A percentile compares a stretch with the other conserved stretches of the same genome.
These are phyloP conservation scores for Acronicta aceris DNA, from an alignment of 2,888 invertebrate species.

Conservation along the genomic window DNA sequence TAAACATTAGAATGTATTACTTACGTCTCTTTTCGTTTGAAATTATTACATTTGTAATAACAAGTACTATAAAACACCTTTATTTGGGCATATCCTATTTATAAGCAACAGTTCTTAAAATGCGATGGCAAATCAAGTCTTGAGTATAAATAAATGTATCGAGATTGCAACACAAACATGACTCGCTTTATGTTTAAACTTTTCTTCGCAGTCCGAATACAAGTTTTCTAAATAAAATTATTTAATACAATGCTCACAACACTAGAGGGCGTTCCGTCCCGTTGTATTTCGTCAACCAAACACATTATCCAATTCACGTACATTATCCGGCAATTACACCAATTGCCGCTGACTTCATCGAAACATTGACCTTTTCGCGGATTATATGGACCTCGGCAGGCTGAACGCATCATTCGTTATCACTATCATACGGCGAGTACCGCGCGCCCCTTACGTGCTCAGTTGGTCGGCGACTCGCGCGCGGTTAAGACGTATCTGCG, in stretches of 20 bases:
- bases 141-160: no score
- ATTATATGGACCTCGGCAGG: slow-evolving; percentile 66
- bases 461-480: slow-evolving; percentile 56
- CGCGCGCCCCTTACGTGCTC: slow-evolving; percentile 65
- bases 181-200: no score
- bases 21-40: slow-evolving; percentile 22
- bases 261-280: slow-evolving; percentile 36
- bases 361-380: slow-evolving; percentile 86
- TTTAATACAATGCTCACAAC: slow-evolving; percentile 12
- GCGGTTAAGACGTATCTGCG: slow-evolving; percentile 49
- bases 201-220: background rate
- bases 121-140: no score
- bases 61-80: no score
- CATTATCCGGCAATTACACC: slow-evolving; percentile 60
- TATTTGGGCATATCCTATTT: no score
- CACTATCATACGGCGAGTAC: slow-evolving; percentile 45
- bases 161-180: no score
- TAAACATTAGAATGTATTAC: slow-evolving; percentile 39
- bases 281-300: slow-evolving; percentile 50
- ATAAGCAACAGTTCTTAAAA: no score
- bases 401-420: slow-evolving; percentile 60
- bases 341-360: slow-evolving; percentile 78
- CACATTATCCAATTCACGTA: slow-evolving; percentile 60
- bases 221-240: background rate
- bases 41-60: background rate